phyloP scores from a whole-genome alignment of 2,113 vertebrate genomes.

The Melanostigma gelatinosum region DNA sequence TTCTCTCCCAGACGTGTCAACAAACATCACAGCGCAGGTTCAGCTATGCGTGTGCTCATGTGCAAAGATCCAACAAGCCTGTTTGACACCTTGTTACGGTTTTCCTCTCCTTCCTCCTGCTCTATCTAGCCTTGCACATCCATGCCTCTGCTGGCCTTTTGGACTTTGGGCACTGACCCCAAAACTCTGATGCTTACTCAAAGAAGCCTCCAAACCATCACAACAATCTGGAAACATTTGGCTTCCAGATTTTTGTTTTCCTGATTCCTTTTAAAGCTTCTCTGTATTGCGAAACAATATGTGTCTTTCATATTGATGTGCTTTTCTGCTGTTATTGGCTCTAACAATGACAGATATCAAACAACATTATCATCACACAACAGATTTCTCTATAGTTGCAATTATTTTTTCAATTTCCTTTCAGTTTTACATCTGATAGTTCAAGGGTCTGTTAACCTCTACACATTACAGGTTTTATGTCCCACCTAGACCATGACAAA shows the following conservation, averaged over 20 bases:
- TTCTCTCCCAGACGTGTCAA: conserved; percentile 81
- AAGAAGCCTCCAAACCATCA: conserved; percentile 47
- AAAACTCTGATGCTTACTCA: conserved; percentile 50
- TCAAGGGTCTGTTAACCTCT: conserved; percentile 28
- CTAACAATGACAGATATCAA: neutral
- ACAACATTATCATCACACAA: neutral
- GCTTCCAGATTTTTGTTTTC: conserved; percentile 66
- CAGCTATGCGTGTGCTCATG: conserved; percentile 65
- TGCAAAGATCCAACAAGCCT: conserved; percentile 71
- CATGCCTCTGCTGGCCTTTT: conserved; percentile 52
- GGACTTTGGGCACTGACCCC: conserved; percentile 69
- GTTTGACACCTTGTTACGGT: conserved; percentile 78
- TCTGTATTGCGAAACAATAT: conserved; percentile 35
- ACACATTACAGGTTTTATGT: conserved; percentile 37
- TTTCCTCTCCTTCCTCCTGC: conserved; percentile 56
- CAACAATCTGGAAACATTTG: conserved; percentile 73
- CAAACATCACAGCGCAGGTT: conserved; percentile 81
- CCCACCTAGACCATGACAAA: conserved; percentile 28
- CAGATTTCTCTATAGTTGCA: neutral
- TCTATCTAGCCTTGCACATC: conserved; percentile 44
- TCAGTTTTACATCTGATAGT: conserved; percentile 3
- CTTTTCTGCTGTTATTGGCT: neutral
- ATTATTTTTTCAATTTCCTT: neutral
- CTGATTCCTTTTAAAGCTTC: conserved; percentile 19
- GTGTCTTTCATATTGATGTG: neutral